Conservation (phyloP, 2,797 vertebrate species). For the Chelonia mydas region DNA sequence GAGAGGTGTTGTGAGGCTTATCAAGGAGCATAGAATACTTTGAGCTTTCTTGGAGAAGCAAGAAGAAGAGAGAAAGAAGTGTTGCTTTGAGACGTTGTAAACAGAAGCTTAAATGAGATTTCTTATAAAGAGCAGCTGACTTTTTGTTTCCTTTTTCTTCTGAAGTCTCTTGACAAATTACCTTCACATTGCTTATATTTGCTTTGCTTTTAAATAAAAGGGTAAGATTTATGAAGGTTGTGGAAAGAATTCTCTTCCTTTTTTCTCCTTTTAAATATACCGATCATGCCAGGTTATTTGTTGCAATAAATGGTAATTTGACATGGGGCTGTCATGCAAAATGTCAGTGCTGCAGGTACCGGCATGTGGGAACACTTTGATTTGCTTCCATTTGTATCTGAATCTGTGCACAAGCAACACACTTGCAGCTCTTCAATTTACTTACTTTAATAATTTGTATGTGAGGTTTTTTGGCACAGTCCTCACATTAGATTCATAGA, state of each 20-base stretch:
- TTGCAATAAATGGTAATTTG: background rate
- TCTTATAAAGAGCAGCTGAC: background rate
- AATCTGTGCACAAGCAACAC: accelerated
- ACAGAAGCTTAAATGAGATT: background rate
- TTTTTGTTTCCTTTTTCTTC: background rate
- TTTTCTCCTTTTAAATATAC: accelerated
- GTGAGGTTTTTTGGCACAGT: background rate
- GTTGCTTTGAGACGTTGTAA: background rate
- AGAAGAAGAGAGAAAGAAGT: background rate
- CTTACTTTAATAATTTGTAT: background rate
- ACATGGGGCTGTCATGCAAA: background rate
- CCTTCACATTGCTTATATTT: background rate
- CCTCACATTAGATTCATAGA: background rate
- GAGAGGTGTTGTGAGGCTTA: background rate
- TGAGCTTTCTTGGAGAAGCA: background rate
- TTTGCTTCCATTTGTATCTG: background rate
- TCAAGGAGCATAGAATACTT: background rate
- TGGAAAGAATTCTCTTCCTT: background rate
- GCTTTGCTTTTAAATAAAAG: background rate
- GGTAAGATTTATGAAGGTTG: background rate
- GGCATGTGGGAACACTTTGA: background rate
- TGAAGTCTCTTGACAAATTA: background rate
- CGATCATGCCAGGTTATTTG: background rate
- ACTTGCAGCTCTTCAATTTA: background rate
- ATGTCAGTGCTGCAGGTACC: background rate